Evolutionary conservation across 2,113 vertebrate genomes (phyloP).

Genomic region (Petrocephalus zakoni): DNA sequence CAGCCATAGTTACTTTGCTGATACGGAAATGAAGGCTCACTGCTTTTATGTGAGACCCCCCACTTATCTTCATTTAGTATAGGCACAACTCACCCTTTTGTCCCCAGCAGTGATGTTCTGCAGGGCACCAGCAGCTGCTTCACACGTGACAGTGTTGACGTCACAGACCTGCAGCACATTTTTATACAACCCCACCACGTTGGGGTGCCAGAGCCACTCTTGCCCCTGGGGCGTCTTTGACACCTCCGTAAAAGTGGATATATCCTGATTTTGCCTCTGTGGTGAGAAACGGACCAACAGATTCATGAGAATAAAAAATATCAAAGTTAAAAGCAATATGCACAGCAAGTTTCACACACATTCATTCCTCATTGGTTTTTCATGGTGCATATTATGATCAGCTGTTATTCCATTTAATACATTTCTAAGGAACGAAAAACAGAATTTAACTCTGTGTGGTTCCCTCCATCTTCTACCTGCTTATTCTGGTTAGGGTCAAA

Average conservation of each 20-base stretch:
- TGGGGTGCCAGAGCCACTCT: conserved; percentile 94
- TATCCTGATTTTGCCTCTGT: conserved; percentile 66
- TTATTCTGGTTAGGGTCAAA: background rate
- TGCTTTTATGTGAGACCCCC: background rate
- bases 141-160: conserved; percentile 68
- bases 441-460: background rate
- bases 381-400: background rate
- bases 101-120: conserved; percentile 92
- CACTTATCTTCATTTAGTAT: background rate
- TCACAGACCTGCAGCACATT: conserved; percentile 74
- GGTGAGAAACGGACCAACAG: background rate
- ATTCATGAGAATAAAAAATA: background rate
- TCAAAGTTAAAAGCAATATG: background rate
- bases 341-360: background rate
- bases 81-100: conserved; percentile 62
- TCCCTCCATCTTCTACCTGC: background rate
- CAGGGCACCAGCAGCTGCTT: conserved; percentile 79
- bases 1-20: background rate
- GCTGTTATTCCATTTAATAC: background rate
- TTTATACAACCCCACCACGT: conserved; percentile 79
- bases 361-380: background rate
- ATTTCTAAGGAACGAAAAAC: background rate
- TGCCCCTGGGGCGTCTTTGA: conserved; percentile 78
- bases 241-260: conserved; percentile 76
- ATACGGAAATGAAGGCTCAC: background rate